Evolutionary conservation across 2,888 invertebrate genomes (phyloP).

Genomic region (Mythimna pallens): DNA sequence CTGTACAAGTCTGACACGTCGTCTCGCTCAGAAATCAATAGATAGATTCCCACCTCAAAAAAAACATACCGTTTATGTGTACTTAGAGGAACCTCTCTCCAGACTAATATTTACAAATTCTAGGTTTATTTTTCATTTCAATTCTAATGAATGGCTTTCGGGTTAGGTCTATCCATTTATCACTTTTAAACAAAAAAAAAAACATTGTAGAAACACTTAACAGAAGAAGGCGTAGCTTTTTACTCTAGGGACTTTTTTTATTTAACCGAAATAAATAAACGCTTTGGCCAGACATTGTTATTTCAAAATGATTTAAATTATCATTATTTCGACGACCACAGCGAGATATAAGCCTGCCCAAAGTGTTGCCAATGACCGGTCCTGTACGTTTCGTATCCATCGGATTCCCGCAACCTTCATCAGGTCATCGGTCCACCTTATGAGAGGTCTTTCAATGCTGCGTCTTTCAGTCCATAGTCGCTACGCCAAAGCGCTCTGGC

Average conservation of each 20-base stretch:
- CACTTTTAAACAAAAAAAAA: slow-evolving; percentile 52
- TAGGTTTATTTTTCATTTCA: slow-evolving; percentile 1
- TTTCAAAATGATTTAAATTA: slow-evolving; percentile 14
- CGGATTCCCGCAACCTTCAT: too few relatives aligned
- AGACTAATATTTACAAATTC: neutral
- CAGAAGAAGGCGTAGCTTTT: slow-evolving; percentile 46
- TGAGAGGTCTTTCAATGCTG: too few relatives aligned
- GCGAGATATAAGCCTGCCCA: too few relatives aligned
- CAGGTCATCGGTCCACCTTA: too few relatives aligned
- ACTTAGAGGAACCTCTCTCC: neutral
- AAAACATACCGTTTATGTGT: neutral
- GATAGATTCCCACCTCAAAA: too few relatives aligned
- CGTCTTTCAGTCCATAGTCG: too few relatives aligned
- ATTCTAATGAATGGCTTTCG: slow-evolving; percentile 22
- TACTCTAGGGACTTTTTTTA: slow-evolving; percentile 26
- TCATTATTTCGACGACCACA: too few relatives aligned
- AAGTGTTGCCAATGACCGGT: too few relatives aligned
- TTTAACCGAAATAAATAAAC: slow-evolving; percentile 34
- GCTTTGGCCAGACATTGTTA: slow-evolving; percentile 7
- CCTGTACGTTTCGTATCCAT: too few relatives aligned
- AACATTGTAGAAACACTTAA: slow-evolving; percentile 38
- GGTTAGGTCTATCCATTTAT: slow-evolving; percentile 41
- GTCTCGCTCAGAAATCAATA: too few relatives aligned
- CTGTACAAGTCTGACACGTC: too few relatives aligned
- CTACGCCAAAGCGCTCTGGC: too few relatives aligned